These are phyloP conservation scores for Delichon dasypus DNA, from an alignment of 2,797 vertebrate species.

Conservation along the genomic window DNA sequence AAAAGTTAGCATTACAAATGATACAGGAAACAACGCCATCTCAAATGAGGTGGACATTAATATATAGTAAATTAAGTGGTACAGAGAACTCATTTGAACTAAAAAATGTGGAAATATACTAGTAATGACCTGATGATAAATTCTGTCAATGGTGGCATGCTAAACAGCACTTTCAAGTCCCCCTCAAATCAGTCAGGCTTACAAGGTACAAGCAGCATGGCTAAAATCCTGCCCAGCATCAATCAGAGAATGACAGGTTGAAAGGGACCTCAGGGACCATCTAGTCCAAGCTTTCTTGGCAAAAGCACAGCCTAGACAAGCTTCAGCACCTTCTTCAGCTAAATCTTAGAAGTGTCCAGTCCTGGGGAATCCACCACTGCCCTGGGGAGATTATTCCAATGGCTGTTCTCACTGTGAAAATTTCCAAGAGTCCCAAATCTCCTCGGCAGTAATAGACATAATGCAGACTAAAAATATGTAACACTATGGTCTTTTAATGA, in stretches of 20 bases:
- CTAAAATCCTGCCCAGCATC: background rate
- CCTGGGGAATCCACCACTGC: background rate
- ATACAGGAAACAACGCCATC: background rate
- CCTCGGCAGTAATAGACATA: background rate
- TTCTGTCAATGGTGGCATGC: background rate
- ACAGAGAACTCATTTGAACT: background rate
- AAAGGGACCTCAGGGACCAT: background rate
- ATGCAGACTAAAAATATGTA: background rate
- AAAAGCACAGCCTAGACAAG: background rate
- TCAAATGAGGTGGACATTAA: background rate
- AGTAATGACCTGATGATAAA: background rate
- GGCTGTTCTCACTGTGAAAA: background rate
- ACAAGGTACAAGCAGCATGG: rapidly evolving
- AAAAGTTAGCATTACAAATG: background rate
- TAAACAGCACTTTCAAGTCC: background rate
- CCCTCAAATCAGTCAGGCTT: rapidly evolving
- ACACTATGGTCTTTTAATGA: background rate
- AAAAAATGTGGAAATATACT: background rate
- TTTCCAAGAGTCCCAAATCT: background rate
- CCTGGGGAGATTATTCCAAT: background rate
- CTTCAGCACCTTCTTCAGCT: background rate
- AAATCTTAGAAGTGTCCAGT: background rate
- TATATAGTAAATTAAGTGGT: background rate
- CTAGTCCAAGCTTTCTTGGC: background rate
- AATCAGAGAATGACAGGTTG: rapidly evolving